Base-by-base conservation (phyloP, 2,888 invertebrate species). In the Orthonevra nobilis region DNA sequence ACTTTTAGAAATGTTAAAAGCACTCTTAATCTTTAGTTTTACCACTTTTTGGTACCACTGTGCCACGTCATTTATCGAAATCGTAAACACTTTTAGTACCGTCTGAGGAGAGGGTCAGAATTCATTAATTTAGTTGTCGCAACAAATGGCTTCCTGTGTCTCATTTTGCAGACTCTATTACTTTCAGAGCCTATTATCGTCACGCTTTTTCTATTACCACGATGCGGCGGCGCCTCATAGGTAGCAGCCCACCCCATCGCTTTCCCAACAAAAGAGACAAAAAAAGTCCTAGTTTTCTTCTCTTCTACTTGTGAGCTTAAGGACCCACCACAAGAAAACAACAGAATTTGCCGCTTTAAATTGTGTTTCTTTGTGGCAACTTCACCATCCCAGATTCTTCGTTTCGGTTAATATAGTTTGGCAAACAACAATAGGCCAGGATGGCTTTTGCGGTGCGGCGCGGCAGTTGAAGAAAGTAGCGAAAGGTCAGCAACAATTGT, bases 121-220 rank as follows among this genome's bases (percentile, higher is more conserved):
- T 70, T 70, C 75, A 77, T 77, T 77, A 77, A 70, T 70, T 70
- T 52, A 70, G 58, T 64, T 77, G 75, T 77, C 75, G 70, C 64
- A 70, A 64, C 70, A 77, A 77, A 77, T 77, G 75, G 75, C 70
- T 77, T 70, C 75, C 69, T 64, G 75, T 70, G 63, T 77, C 75
- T 50, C 63, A 70, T 50, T 69, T 63, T 75, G 20, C 42, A 63
- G 63, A 77, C 75, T 70, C 63, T 63, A 77, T 77, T 68, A 75
- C 69, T 75, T 77, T 77, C 75, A 77, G 58, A 64, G 75, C 75
- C 75, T 77, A 77, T 70, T 77, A 70, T 64, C 52, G 70, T 70
- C 75, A 77, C 75, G 75, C 75, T 77, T 77, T n/a, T 77, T 52
- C 70, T 44, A 77, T 74, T 77, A 70, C 50, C 50, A 17, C 20